Evolutionary conservation across 1,140 invertebrate species (phyloP).

Genomic region (Eriosoma lanigerum): DNA sequence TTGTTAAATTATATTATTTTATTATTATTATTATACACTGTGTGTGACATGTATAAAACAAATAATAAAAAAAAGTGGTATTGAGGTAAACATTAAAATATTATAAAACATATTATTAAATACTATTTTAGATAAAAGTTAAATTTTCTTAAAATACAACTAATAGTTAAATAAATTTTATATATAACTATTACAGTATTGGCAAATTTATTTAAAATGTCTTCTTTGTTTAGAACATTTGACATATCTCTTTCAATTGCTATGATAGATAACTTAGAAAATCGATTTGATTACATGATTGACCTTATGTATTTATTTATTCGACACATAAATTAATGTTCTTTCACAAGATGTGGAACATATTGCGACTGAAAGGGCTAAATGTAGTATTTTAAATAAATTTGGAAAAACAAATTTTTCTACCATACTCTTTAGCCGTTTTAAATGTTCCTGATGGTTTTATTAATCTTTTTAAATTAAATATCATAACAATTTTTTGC

Average conservation of each 20-base stretch:
- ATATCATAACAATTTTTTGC: neutral
- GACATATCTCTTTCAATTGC: neutral
- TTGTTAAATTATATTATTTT: neutral
- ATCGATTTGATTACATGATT: neutral
- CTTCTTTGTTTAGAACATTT: neutral
- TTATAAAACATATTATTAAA: neutral
- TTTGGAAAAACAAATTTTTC: neutral
- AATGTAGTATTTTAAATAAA: neutral
- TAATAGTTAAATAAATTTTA: neutral
- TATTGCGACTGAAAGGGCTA: neutral
- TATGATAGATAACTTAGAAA: neutral
- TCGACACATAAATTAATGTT: neutral
- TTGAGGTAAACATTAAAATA: neutral
- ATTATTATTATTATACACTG: neutral
- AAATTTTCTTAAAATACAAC: neutral
- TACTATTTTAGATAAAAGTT: neutral
- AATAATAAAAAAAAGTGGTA: neutral
- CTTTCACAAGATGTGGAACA: neutral
- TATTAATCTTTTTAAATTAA: neutral
- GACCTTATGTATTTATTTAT: neutral
- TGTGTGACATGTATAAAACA: neutral
- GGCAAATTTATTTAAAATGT: neutral
- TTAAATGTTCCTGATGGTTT: neutral
- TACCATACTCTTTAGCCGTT: neutral
- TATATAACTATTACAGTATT: neutral